phyloP scores from a whole-genome alignment of 2,113 vertebrate genomes.

The Tautogolabrus adspersus region DNA sequence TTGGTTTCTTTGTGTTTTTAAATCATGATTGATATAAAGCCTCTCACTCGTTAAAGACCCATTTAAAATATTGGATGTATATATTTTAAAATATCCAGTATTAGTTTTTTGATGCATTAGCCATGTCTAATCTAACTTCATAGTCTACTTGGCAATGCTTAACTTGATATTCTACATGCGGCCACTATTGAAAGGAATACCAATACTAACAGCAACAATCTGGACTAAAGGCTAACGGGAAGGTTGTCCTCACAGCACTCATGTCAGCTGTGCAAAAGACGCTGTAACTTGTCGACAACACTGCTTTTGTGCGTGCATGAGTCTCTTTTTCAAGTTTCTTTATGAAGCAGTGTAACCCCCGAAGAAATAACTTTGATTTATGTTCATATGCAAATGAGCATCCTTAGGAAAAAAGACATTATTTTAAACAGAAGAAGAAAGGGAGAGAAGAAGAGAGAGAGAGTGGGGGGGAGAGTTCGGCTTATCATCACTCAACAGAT shows the following conservation, averaged over 20 bases:
- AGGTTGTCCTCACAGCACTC: constrained; percentile 17
- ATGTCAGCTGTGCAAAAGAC: constrained; percentile 35
- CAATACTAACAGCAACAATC: constrained; percentile 32
- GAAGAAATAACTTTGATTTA: constrained; percentile 69
- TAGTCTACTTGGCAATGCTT: constrained; percentile 29
- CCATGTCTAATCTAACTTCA: constrained; percentile 37
- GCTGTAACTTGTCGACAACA: constrained; percentile 25
- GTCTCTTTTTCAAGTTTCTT: constrained; percentile 64
- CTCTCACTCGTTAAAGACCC: not conserved
- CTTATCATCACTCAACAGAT: constrained; percentile 74
- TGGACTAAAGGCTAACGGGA: constrained; percentile 37
- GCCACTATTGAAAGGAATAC: constrained; percentile 33
- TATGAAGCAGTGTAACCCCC: constrained; percentile 43
- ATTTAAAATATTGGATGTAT: constrained; percentile 18
- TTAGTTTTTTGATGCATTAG: constrained; percentile 43
- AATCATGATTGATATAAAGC: no score
- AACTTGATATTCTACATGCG: constrained; percentile 33
- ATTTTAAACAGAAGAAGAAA: constrained; percentile 49
- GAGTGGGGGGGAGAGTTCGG: constrained; percentile 52
- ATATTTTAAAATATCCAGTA: constrained; percentile 21
- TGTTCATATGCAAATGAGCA: constrained; percentile 74
- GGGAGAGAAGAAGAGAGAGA: constrained; percentile 18
- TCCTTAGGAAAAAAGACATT: constrained; percentile 45
- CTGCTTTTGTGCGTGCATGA: constrained; percentile 33
- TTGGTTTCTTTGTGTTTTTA: no score